Evolutionary conservation across 2,797 vertebrate genomes (phyloP).

Genomic region (Intellagama lesueurii): DNA sequence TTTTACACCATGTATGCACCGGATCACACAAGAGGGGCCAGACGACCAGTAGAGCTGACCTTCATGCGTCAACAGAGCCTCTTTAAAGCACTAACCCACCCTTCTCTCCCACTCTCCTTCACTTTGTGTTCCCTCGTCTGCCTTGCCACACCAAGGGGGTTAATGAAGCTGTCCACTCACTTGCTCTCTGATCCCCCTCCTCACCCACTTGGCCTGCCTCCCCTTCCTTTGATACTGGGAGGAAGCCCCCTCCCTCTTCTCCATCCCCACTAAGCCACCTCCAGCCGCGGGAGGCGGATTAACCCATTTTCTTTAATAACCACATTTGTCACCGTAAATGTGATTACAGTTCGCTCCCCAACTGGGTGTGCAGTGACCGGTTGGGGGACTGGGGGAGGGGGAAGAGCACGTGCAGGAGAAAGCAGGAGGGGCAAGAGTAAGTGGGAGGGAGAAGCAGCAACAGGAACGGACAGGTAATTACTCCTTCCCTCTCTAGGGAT

Average conservation of each 20-base stretch:
- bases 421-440: not conserved
- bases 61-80: not conserved
- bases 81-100: not conserved
- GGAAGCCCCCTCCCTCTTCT: constrained; percentile 32
- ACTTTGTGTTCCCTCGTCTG: not conserved
- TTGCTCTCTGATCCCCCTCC: not conserved
- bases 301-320: constrained; percentile 77
- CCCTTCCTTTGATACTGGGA: constrained; percentile 47
- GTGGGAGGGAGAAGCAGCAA: not conserved
- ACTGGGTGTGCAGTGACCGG: constrained; percentile 24
- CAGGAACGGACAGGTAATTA: constrained; percentile 32
- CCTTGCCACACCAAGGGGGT: constrained; percentile 1
- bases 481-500: constrained; percentile 34
- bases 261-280: constrained; percentile 59
- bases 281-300: constrained; percentile 68
- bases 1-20: not conserved
- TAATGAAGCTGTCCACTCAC: constrained; percentile 37
- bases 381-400: not conserved
- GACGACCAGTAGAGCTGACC: not conserved
- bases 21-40: not conserved
- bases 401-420: not conserved
- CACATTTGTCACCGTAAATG: constrained; percentile 72
- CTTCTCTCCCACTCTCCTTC: not conserved
- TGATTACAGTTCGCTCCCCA: constrained; percentile 55
- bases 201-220: not conserved